Evolutionary conservation across 53 echinoderm and acorn worm species (phyloP).

Genomic region (Temnopleurus reevesii): DNA sequence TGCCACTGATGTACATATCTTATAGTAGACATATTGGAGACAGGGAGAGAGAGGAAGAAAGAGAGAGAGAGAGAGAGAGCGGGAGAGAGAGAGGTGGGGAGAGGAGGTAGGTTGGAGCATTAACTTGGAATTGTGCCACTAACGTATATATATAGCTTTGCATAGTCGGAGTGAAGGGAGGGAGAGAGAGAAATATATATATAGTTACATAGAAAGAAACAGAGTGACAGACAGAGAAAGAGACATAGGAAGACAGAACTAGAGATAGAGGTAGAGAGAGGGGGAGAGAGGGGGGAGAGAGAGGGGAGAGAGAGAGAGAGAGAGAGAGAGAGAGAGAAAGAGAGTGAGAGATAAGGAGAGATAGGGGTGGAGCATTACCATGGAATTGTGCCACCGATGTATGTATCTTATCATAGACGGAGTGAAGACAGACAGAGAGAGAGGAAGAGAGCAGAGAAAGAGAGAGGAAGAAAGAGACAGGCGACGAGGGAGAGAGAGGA

Average conservation of each 20-base stretch:
- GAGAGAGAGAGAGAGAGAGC: neutral
- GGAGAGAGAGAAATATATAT: neutral
- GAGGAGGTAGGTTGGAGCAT: neutral
- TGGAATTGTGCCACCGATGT: conserved; percentile 83
- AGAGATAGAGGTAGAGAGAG: neutral
- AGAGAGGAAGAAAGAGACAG: neutral
- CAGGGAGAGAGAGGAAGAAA: conserved; percentile 65
- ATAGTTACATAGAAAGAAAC: neutral
- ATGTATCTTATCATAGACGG: conserved; percentile 66
- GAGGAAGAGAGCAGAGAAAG: no score
- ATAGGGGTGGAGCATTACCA: conserved; percentile 63
- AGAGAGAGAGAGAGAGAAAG: no score
- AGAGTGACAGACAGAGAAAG: neutral
- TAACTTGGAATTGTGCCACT: neutral
- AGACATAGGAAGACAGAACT: neutral
- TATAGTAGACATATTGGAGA: conserved; percentile 73
- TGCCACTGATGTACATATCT: conserved; percentile 66
- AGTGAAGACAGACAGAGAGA: conserved; percentile 72
- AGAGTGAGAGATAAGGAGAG: neutral
- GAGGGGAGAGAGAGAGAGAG: no score
- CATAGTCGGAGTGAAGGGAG: no score
- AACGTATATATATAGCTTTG: neutral
- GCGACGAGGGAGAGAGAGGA: neutral
- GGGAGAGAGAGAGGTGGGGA: neutral
- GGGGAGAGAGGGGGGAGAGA: neutral